These are phyloP conservation scores for Tanaodytes sp. DNA, from an alignment of 2,888 invertebrate genomes.

Conservation along the genomic window DNA sequence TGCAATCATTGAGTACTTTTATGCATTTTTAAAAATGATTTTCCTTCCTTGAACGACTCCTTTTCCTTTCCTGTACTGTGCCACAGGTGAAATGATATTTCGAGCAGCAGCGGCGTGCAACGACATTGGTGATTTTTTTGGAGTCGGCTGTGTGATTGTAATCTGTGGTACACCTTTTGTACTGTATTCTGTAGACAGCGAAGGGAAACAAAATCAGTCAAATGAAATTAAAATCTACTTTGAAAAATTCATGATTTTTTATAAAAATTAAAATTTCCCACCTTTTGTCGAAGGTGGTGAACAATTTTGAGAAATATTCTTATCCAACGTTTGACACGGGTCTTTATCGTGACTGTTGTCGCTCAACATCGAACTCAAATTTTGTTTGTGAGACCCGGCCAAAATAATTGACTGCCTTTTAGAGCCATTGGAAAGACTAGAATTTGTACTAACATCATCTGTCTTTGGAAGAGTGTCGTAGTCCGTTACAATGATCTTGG, in stretches of 20 bases:
- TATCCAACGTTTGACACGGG: too few relatives aligned
- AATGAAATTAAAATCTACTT: too few relatives aligned
- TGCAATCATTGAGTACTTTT: too few relatives aligned
- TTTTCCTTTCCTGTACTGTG: constrained; percentile 32
- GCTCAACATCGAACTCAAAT: background rate
- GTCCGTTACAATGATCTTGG: background rate
- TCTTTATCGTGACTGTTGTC: background rate
- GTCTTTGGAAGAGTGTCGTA: background rate
- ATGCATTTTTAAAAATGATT: constrained; percentile 20
- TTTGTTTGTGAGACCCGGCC: constrained; percentile 36
- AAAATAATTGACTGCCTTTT: constrained; percentile 24
- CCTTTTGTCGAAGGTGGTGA: too few relatives aligned
- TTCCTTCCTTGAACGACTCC: constrained; percentile 30
- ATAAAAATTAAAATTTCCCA: too few relatives aligned
- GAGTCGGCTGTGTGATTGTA: constrained; percentile 22
- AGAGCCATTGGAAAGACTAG: constrained; percentile 4
- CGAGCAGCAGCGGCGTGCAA: constrained; percentile 4
- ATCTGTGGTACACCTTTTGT: constrained; percentile 9
- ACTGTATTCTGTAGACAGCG: too few relatives aligned
- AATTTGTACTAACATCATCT: constrained; percentile 1
- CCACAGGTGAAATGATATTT: constrained; percentile 34
- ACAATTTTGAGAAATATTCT: too few relatives aligned
- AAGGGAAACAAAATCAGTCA: too few relatives aligned
- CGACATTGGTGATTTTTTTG: constrained; percentile 21
- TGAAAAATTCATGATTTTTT: too few relatives aligned